Percentiles rank a stretch among this genome's conserved stretches.
Conservation (phyloP, 2,113 vertebrate species). For the Isichthys henryi region DNA sequence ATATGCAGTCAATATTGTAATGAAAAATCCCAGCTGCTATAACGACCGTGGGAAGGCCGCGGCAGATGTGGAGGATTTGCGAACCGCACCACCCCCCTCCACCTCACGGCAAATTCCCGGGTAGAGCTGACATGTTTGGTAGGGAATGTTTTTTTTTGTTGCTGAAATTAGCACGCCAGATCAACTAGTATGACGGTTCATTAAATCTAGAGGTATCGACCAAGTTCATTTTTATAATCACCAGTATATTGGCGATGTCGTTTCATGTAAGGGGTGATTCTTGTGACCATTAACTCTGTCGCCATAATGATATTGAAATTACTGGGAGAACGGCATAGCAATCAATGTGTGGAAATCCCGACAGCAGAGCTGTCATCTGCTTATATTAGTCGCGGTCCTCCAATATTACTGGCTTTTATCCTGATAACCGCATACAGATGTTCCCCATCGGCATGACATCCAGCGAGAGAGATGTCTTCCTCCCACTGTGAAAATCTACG, state of each 20-base stretch:
- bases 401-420: neutral
- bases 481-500: neutral
- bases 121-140: neutral
- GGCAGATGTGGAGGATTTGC: neutral
- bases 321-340: neutral
- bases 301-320: neutral
- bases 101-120: neutral
- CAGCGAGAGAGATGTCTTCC: neutral
- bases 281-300: neutral
- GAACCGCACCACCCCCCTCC: neutral
- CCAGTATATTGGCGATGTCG: neutral
- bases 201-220: neutral
- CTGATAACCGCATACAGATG: neutral
- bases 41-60: neutral
- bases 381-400: neutral
- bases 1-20: neutral
- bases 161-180: neutral
- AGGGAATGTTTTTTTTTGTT: neutral
- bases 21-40: neutral
- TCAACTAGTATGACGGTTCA: neutral
- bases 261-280: neutral
- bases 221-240: neutral
- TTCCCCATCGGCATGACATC: neutral
- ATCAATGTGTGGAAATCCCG: neutral
- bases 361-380: neutral